Base-by-base conservation (phyloP, 2,888 invertebrate species). In the Lissonota sp. region DNA sequence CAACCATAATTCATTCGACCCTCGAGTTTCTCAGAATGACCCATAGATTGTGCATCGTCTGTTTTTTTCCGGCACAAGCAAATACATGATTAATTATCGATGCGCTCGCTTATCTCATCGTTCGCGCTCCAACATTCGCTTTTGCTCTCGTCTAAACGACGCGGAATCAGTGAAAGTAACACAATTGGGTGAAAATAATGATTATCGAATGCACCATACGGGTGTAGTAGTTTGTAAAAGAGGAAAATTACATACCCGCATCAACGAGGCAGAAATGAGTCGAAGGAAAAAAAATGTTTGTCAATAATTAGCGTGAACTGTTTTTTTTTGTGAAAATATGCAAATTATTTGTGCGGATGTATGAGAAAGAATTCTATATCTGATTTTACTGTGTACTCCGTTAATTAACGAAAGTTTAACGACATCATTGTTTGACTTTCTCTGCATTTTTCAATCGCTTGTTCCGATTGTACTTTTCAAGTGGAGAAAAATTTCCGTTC, bases 171-270 rank as follows among this genome's bases (percentile, higher is more conserved):
- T 26, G 55, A 71, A 76, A 76, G 55, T 80, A 69, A 63, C 16
- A 37, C 44, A 73, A 80, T 66, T 60, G 3, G 39, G 58, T 37
- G 39, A 76, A 69, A 67, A 40, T 51, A 39, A 46, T 10, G 10
- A 72, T 67, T 49, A 40, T 39, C 62, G 42, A 42, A 63, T 26
- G 26, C 26, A 26, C 26, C 72, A 77, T 80, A 63, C 76, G 80
- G 80, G 76, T 57, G 26, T 6, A 6, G 51, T 40, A 14, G n/a
- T 57, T 44, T 63, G n/a, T 6, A 26, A 26, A 26, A 26, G 3
- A 51, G 39, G 6, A 44, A 44, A 58, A 76, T 72, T 5, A 26
- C 5, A 26, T 26, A 49, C 80, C 80, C 76, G 76, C 76, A 80
- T 80, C 44, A 39, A 26, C 16, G 7, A 46, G 10, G 16, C 8